Evolutionary conservation across 2,888 invertebrate genomes (phyloP).

Genomic region (Hirtodrosophila alboralis): DNA sequence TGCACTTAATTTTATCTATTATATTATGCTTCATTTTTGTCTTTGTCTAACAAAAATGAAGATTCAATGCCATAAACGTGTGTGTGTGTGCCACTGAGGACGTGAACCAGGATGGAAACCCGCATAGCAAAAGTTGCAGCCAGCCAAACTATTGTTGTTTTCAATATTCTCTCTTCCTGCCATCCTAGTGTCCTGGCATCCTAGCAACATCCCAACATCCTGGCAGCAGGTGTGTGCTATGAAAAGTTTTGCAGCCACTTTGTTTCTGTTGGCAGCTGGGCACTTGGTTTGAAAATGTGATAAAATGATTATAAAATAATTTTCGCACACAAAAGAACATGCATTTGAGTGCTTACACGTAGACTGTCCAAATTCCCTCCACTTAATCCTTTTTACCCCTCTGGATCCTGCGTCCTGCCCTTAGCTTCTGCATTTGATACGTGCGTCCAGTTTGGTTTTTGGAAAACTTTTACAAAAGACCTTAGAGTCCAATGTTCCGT

Average conservation of each 20-base stretch:
- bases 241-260: slow-evolving; percentile 52
- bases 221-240: slow-evolving; percentile 58
- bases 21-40: slow-evolving; percentile 75
- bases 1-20: slow-evolving; percentile 79
- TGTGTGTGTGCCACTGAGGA: slow-evolving; percentile 3
- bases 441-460: slow-evolving; percentile 53
- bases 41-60: slow-evolving; percentile 77
- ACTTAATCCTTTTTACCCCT: slow-evolving; percentile 6
- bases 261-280: slow-evolving; percentile 46
- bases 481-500: not conserved
- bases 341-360: slow-evolving; percentile 51
- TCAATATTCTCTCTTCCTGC: not conserved
- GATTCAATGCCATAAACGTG: slow-evolving; percentile 67
- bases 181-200: slow-evolving; percentile 27
- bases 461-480: slow-evolving; percentile 34
- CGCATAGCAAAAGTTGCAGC: slow-evolving; percentile 26
- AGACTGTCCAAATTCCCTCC: slow-evolving; percentile 2
- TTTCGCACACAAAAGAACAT: slow-evolving; percentile 70
- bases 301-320: slow-evolving; percentile 80
- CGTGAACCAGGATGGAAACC: slow-evolving; percentile 8
- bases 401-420: not conserved
- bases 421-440: slow-evolving; percentile 40
- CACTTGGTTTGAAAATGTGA: slow-evolving; percentile 68
- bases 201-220: slow-evolving; percentile 41
- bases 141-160: slow-evolving; percentile 45